A percentile compares a stretch with the other conserved stretches of the same genome.
These are phyloP conservation scores for Peromyscus aztecus DNA, from an alignment of 2,797 vertebrate species.

Conservation along the genomic window DNA sequence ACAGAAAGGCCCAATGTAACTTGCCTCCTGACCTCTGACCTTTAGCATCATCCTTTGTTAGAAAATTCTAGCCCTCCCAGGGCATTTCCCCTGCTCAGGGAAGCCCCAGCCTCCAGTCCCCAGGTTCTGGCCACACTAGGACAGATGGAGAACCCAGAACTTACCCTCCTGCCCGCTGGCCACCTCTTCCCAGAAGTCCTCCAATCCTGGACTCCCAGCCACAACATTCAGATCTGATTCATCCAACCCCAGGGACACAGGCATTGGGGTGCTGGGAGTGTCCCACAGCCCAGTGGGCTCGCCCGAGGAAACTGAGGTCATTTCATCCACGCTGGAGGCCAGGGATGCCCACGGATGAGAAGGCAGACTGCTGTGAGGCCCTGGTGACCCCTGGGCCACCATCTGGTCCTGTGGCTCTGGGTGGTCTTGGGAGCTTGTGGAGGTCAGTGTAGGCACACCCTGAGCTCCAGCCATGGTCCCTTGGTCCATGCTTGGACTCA, in stretches of 20 bases:
- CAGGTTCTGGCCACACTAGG: background rate
- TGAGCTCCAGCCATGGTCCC: background rate
- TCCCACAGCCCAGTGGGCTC: background rate
- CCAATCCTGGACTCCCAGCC: background rate
- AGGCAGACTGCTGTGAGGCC: background rate
- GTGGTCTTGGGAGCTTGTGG: background rate
- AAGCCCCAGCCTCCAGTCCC: background rate
- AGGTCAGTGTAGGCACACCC: background rate
- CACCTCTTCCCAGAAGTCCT: conserved; percentile 71
- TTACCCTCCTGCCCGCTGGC: conserved; percentile 77
- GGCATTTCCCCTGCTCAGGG: background rate
- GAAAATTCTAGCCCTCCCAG: background rate
- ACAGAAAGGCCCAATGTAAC: background rate
- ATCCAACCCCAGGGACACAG: conserved; percentile 31
- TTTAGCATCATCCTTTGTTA: background rate
- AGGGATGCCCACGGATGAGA: background rate
- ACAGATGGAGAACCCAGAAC: background rate
- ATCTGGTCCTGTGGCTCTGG: conserved; percentile 6
- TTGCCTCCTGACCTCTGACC: background rate
- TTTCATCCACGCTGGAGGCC: background rate
- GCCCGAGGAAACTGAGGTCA: background rate
- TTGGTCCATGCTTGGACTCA: background rate
- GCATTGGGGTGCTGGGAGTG: conserved; percentile 7
- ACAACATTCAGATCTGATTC: conserved; percentile 66
- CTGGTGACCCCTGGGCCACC: background rate